phyloP scores from a whole-genome alignment of 2,113 vertebrate genomes.

The Dromas ardeola region DNA sequence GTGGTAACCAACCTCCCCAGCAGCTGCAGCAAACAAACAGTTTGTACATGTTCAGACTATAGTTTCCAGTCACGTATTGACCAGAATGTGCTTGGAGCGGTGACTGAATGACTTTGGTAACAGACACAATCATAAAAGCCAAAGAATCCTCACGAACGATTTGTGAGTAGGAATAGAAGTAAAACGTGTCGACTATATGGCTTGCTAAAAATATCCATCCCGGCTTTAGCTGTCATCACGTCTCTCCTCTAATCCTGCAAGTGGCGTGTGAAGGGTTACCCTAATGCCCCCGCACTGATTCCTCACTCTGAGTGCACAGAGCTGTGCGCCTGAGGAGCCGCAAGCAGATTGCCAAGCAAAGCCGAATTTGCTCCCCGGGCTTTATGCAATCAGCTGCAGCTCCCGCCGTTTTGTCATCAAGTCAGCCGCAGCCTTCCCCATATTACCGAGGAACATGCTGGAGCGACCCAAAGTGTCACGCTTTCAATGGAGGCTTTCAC shows the following conservation, averaged over 20 bases:
- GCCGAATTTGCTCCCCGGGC: not conserved
- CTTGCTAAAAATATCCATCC: slow-evolving; percentile 28
- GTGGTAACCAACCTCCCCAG: not conserved
- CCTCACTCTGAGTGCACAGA: accelerated
- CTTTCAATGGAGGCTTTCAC: not conserved
- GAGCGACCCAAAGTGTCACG: not conserved
- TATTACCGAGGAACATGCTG: not conserved
- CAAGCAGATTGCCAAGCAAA: not conserved
- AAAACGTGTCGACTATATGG: not conserved
- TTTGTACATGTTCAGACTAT: not conserved
- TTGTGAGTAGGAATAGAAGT: slow-evolving; percentile 30
- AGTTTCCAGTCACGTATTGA: slow-evolving; percentile 28
- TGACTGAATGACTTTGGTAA: slow-evolving; percentile 14
- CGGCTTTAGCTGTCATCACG: not conserved
- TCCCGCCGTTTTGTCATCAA: slow-evolving; percentile 30
- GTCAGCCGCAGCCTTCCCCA: not conserved
- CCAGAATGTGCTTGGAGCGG: not conserved
- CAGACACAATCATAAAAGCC: not conserved
- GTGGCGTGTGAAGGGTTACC: slow-evolving; percentile 4
- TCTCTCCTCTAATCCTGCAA: slow-evolving; percentile 33
- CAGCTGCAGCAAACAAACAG: not conserved
- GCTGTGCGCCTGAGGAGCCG: not conserved
- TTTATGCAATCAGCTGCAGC: not conserved
- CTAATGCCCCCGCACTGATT: not conserved
- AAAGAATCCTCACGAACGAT: not conserved